Evolutionary conservation across 2,113 vertebrate genomes (phyloP), one percentile per base, ranked within the genome.

Genomic region (Trematomus loennbergii): DNA sequence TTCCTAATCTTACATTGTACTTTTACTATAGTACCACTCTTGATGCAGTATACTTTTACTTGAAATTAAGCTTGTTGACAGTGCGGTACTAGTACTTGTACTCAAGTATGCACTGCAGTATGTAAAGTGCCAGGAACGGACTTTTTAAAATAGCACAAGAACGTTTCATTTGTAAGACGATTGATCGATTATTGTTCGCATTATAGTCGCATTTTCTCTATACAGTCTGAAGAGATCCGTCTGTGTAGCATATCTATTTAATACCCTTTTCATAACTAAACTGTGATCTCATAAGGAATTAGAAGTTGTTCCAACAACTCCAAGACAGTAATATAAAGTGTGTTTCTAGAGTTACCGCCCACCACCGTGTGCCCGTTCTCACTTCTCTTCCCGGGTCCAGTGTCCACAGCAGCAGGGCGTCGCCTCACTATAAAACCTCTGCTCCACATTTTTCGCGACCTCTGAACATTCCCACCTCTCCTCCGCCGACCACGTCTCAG

Each of bases 341-440:
- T 33, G 33, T 15, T 12, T n/a, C 43, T 12, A 1, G n/a, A 1
- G 62, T 55, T 1, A 0, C 72, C 40, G 29, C 67, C 60, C 78
- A 29, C 25, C 55, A 4, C 13, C 0, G 64, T 36, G 10, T 15
- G 57, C 22, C 1, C 45, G n/a, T 12, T 36, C 13, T 9, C 29
- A n/a, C 11, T 22, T 16, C 7, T 22, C 33, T 13, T 12, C 3
- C n/a, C 40, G 71, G 9, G 84, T 68, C 18, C 62, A 29, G 17
- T 2, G 22, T 58, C 40, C 60, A 20, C 53, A 49, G 67, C 72
- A 53, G 60, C 2, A 10, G 92, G 93, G 93, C 82, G 92, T 86
- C 9, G 91, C 89, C 91, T 60, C 12, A 0, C 72, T 92, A 93
- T 94, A 94, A 92, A 92, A 67, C 7, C 52, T 2, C 43, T 2